Base-by-base conservation (phyloP, 2,888 invertebrate genomes). In the Philereme vetulata region DNA sequence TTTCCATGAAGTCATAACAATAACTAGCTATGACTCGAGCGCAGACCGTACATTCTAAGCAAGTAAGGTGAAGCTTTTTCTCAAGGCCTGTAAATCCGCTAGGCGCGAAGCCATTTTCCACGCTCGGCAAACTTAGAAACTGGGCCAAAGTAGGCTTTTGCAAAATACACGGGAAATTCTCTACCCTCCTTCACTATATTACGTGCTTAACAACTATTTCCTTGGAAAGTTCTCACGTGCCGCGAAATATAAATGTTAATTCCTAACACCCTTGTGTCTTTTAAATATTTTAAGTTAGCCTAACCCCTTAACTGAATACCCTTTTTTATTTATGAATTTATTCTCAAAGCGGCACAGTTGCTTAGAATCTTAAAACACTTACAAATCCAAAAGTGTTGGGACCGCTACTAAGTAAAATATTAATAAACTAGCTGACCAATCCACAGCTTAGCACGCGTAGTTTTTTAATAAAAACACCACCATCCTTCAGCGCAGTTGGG, bases 131-230 rank as follows among this genome's bases (percentile, higher is more conserved):
- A 89, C 85, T 88, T 82, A 82, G 83, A 82, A 91, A 89, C 85
- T 90, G 81, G 90, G 91, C 81, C 88, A 87, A 87, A 86, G 88
- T 87, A 86, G 89, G 89, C 88, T 89, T 88, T 82, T 78, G 82
- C 80, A 75, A 84, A 85, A 88, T 86, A 83, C 82, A 85, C 80
- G 82, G 80, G 77, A 81, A 84, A 82, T 82, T 80, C 74, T 78
- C 76, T 74, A 72, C 79, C 75, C 75, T 76, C 77, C 77, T 76
- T 77, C 75, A 81, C 81, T 82, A 85, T 81, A 78, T 87, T 82
- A 86, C 84, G 84, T 86, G 82, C 84, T 85, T 86, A 87, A 84
- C 77, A 89, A 88, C 88, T 87, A 88, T 88, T 85, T 80, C 72
- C 78, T 75, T 70, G 66, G 64, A 76, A 81, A 81, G 75, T 80